Conservation (phyloP, 2,113 vertebrate species). For the Sylvietta virens region DNA sequence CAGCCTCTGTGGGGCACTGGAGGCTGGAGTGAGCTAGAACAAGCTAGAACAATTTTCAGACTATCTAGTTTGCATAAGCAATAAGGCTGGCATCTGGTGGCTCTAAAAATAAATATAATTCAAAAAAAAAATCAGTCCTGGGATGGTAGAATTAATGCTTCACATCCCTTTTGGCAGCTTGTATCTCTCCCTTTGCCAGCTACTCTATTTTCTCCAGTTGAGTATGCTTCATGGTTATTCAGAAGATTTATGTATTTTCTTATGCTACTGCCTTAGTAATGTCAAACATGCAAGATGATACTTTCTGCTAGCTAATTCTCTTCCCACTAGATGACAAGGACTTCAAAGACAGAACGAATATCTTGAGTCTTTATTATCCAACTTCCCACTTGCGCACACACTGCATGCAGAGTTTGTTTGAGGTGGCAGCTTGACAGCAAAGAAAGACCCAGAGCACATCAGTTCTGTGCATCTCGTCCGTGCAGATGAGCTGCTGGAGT, state of each 20-base stretch:
- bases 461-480: background rate
- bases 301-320: constrained; percentile 12
- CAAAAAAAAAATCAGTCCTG: background rate
- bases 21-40: background rate
- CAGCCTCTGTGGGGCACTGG: background rate
- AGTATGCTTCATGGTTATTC: background rate
- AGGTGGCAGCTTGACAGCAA: background rate
- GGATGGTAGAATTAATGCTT: constrained; percentile 17
- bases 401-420: background rate
- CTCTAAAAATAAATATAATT: background rate
- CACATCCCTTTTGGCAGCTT: constrained; percentile 21
- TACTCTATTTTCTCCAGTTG: background rate
- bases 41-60: constrained; percentile 2
- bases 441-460: background rate
- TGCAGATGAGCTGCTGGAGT: background rate
- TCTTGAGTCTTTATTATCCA: background rate
- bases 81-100: background rate
- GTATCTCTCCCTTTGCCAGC: background rate
- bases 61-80: background rate
- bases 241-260: background rate
- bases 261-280: background rate
- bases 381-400: background rate
- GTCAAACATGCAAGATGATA: background rate
- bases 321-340: background rate
- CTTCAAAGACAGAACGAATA: background rate